Base-by-base conservation (phyloP, 1,140 invertebrate species). In the Drosophila biarmipes region DNA sequence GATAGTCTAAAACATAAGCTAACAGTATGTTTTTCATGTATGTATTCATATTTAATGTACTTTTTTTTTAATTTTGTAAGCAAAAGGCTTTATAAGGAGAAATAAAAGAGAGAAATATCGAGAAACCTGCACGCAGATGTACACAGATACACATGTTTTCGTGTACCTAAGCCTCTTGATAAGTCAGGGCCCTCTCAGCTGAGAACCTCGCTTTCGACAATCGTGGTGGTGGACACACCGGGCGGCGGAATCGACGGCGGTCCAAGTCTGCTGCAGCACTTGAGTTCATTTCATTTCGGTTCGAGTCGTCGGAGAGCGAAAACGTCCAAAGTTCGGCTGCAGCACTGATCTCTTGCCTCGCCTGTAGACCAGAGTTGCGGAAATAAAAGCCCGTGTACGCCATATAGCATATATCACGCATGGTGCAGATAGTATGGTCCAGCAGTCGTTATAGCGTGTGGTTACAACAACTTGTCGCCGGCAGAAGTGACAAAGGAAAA, bases 371-470 rank as follows among this genome's bases (percentile, higher is more conserved):
- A 49, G 31, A 27, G 31, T 71, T 27, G 61, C 37, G 71, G 73
- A 69, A 75, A 79, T 40, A 69, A 40, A 58, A 17, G 14, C 7
- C 17, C 29, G 19, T 46, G 58, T 58, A 48, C n/a, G 35, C 34
- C n/a, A 35, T 17, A 38, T 53, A n/a, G 62, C 35, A 57, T 53
- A 54, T 58, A 48, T n/a, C n/a, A n/a, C n/a, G n/a, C n/a, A n/a
- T n/a, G n/a, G n/a, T 73, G 78, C 51, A 78, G 76, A 82, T 78
- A 73, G 56, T 31, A 43, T 54, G 67, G 76, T 82, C 52, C 56
- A 45, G 49, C 72, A 59, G 45, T 56, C 37, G 37, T 45, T 45
- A 45, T 52, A 56, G 64, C 51, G 63, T 61, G 51, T 29, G 38
- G 24, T 29, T 31, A 29, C 40, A 45, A 38, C 24, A 21, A 31